phyloP scores from a whole-genome alignment of 2,113 vertebrate species.

The Lonchura striata region DNA sequence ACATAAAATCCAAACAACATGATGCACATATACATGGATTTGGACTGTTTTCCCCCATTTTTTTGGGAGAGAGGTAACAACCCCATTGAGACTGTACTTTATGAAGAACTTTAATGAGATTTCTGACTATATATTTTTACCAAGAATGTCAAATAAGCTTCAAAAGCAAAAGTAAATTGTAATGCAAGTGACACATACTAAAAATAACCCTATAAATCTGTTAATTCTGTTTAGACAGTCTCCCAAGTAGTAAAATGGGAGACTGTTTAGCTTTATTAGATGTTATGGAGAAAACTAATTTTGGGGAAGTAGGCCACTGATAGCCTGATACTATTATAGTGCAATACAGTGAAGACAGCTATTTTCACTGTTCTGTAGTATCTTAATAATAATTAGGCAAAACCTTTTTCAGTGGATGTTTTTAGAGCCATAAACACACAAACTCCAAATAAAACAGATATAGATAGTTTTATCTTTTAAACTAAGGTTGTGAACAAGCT shows the following conservation, averaged over 20 bases:
- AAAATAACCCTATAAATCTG: slow-evolving; percentile 75
- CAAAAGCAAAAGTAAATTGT: slow-evolving; percentile 70
- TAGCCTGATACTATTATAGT: slow-evolving; percentile 40
- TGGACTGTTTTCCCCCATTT: background rate
- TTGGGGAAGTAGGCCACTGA: slow-evolving; percentile 57
- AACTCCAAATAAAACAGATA: background rate
- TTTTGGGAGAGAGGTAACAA: slow-evolving; percentile 29
- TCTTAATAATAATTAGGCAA: background rate
- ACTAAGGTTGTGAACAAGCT: background rate
- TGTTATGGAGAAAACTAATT: slow-evolving; percentile 62
- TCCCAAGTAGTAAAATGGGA: slow-evolving; percentile 71
- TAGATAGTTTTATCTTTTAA: background rate
- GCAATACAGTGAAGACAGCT: slow-evolving; percentile 39
- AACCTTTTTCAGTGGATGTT: background rate
- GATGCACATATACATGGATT: background rate
- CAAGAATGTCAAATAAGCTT: slow-evolving; percentile 70
- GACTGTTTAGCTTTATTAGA: slow-evolving; percentile 68
- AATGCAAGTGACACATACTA: slow-evolving; percentile 70
- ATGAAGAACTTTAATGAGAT: slow-evolving; percentile 71
- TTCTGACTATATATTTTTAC: slow-evolving; percentile 68
- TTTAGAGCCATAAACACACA: background rate
- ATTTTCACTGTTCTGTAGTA: slow-evolving; percentile 17
- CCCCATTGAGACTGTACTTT: slow-evolving; percentile 75
- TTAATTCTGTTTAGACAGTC: slow-evolving; percentile 76
- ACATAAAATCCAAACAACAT: slow-evolving; percentile 4